Conservation (phyloP, 2,888 invertebrate genomes). For the Deilephila porcellus region DNA sequence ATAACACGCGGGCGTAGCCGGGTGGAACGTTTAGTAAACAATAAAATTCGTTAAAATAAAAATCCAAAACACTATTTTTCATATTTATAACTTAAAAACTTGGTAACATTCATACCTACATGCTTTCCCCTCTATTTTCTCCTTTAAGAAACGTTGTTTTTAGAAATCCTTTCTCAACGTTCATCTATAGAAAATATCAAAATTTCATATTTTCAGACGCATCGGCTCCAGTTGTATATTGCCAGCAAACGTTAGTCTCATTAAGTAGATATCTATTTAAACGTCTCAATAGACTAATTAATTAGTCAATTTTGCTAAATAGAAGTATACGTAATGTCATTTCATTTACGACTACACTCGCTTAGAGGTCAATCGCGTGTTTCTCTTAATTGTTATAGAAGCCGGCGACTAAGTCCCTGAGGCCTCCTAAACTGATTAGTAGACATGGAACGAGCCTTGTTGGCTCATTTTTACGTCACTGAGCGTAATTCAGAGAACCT, state of each 20-base stretch:
- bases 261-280: background rate
- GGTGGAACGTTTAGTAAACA: too few relatives aligned
- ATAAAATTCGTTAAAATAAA: too few relatives aligned
- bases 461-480: constrained; percentile 5
- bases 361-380: constrained; percentile 16
- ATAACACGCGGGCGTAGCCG: too few relatives aligned
- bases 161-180: background rate
- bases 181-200: too few relatives aligned
- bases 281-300: background rate
- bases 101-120: too few relatives aligned
- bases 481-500: background rate
- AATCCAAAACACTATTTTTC: too few relatives aligned
- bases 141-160: background rate
- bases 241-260: background rate
- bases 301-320: background rate
- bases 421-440: constrained; percentile 23
- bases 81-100: too few relatives aligned
- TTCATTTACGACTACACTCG: constrained; percentile 15
- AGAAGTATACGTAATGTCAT: background rate
- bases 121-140: too few relatives aligned
- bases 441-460: constrained; percentile 11
- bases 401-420: constrained; percentile 3
- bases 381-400: constrained; percentile 25
- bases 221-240: background rate
- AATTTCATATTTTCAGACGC: too few relatives aligned